phyloP scores from a whole-genome alignment of 2,888 invertebrate species.

The Cremastinae sp. region DNA sequence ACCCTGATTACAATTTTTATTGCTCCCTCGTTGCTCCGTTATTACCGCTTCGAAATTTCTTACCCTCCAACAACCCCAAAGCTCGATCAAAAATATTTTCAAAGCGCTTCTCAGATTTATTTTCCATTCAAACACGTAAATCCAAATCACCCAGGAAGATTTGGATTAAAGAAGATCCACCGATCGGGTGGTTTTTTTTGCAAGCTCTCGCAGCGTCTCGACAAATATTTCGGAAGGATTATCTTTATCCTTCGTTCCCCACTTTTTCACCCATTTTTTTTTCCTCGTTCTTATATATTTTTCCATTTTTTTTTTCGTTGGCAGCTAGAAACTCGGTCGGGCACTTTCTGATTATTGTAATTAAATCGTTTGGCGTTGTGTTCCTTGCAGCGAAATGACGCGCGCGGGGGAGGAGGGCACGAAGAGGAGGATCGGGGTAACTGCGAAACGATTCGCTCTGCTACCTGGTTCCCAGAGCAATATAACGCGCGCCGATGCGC shows the following conservation, averaged over 20 bases:
- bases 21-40: no score
- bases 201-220: conserved; percentile 51
- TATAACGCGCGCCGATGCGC: conserved; percentile 45
- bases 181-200: neutral
- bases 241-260: conserved; percentile 67
- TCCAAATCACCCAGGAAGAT: conserved; percentile 7
- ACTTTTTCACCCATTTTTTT: conserved; percentile 34
- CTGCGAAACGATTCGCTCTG: conserved; percentile 59
- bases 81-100: neutral
- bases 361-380: conserved; percentile 73
- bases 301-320: conserved; percentile 57
- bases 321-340: conserved; percentile 66
- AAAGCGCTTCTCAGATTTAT: neutral
- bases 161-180: neutral
- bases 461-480: conserved; percentile 70
- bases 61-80: no score
- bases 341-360: conserved; percentile 78
- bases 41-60: no score
- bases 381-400: conserved; percentile 31
- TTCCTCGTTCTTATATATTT: conserved; percentile 21
- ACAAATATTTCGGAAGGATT: conserved; percentile 67
- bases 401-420: no score
- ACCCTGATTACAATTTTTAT: no score
- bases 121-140: no score
- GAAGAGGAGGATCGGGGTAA: conserved; percentile 46